Evolutionary conservation across 2,888 invertebrate genomes (phyloP).

Genomic region (Hedychridium roseum): DNA sequence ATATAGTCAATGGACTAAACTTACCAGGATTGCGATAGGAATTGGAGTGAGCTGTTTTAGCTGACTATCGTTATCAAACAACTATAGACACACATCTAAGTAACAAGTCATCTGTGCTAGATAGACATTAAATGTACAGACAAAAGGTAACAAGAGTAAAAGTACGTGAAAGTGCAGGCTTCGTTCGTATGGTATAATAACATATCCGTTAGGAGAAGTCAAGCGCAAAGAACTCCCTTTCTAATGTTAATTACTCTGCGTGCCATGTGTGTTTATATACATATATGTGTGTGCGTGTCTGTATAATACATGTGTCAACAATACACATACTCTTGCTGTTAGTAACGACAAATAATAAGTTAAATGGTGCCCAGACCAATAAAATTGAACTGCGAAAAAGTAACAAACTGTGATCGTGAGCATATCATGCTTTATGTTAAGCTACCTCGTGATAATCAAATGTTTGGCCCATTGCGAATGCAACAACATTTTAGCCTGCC

Average conservation of each 20-base stretch:
- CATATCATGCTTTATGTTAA: constrained; percentile 40
- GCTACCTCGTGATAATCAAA: constrained; percentile 25
- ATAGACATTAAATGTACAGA: constrained; percentile 13
- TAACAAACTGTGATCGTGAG: constrained; percentile 20
- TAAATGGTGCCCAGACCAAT: constrained; percentile 25
- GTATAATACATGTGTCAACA: neutral
- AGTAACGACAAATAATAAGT: constrained; percentile 12
- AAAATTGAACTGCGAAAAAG: constrained; percentile 15
- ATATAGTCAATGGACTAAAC: constrained; percentile 44
- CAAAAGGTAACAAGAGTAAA: constrained; percentile 27
- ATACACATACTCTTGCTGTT: constrained; percentile 2
- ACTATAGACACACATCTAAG: constrained; percentile 33
- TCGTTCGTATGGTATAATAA: constrained; percentile 35
- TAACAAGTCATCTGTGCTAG: constrained; percentile 25
- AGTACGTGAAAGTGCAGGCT: constrained; percentile 48
- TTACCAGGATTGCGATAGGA: constrained; percentile 56
- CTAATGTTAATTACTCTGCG: constrained; percentile 29
- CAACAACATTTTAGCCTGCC: constrained; percentile 9
- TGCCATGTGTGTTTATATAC: constrained; percentile 25
- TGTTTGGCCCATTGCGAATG: constrained; percentile 29
- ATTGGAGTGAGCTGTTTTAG: constrained; percentile 53
- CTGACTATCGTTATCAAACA: constrained; percentile 47
- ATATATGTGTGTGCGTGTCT: constrained; percentile 25
- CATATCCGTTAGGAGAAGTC: too few species aligned
- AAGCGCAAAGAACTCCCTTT: neutral